Evolutionary conservation across 2,888 invertebrate genomes (phyloP).

Genomic region (Pterobdella sp.): DNA sequence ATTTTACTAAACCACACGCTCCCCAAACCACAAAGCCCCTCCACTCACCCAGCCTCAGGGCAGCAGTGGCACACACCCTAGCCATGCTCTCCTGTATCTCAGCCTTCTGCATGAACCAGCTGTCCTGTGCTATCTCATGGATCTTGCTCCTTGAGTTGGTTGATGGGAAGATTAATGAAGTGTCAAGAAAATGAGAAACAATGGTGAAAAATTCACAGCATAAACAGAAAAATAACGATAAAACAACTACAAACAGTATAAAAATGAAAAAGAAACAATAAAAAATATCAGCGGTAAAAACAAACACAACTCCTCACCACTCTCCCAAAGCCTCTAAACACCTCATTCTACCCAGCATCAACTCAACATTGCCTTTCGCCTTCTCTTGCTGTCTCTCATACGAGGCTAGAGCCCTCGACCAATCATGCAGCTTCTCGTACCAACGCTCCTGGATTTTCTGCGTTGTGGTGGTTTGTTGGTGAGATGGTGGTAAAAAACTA

Average conservation of each 20-base stretch:
- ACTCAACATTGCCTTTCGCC: conserved; percentile 43
- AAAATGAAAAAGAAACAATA: too few species aligned
- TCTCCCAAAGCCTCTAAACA: conserved; percentile 93
- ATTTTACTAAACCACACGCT: background rate
- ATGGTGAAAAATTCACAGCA: too few species aligned
- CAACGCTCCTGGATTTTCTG: conserved; percentile 68
- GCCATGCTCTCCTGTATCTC: conserved; percentile 60
- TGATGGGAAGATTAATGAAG: too few species aligned
- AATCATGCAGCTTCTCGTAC: conserved; percentile 98
- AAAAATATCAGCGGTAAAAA: too few species aligned
- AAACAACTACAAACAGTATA: too few species aligned
- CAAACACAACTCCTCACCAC: conserved; percentile 64
- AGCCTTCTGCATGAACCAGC: conserved; percentile 64
- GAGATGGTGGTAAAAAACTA: background rate
- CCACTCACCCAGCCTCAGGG: conserved; percentile 73
- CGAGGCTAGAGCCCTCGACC: conserved; percentile 86
- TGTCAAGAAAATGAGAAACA: too few species aligned
- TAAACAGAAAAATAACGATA: too few species aligned
- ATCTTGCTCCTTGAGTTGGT: conserved; percentile 56
- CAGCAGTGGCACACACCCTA: conserved; percentile 77
- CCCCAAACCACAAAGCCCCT: background rate
- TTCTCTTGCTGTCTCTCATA: conserved; percentile 67
- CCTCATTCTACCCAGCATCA: conserved; percentile 76
- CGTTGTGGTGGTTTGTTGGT: conserved; percentile 4
- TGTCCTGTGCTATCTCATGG: conserved; percentile 69